phyloP scores from a whole-genome alignment of 2,113 vertebrate species.

The Serinus canaria region DNA sequence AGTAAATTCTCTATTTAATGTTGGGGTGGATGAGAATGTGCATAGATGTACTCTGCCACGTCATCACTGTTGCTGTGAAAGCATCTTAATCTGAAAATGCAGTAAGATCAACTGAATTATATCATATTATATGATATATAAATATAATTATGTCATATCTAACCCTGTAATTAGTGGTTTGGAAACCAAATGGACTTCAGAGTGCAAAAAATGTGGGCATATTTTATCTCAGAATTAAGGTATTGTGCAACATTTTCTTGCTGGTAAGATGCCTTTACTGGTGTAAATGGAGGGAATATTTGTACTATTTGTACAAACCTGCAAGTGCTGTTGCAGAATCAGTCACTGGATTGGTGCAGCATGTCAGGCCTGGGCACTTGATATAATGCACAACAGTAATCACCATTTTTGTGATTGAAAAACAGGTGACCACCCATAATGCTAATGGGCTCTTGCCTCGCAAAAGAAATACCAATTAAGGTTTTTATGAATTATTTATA shows the following conservation, averaged over 20 bases:
- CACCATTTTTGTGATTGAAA: slow-evolving; percentile 35
- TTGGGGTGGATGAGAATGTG: not conserved
- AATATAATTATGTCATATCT: not conserved
- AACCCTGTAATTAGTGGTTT: not conserved
- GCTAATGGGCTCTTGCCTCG: slow-evolving; percentile 27
- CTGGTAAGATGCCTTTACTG: not conserved
- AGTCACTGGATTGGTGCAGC: not conserved
- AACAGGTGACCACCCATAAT: slow-evolving; percentile 50
- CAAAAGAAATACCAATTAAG: slow-evolving; percentile 57
- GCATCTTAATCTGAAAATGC: not conserved
- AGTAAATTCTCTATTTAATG: not conserved
- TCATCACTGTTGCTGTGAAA: not conserved
- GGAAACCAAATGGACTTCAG: not conserved
- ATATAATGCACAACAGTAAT: not conserved
- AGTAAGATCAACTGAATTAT: not conserved
- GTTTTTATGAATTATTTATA: slow-evolving; percentile 63
- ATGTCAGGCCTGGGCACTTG: not conserved
- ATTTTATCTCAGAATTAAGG: not conserved
- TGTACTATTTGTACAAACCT: not conserved
- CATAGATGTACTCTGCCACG: not conserved
- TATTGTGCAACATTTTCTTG: not conserved
- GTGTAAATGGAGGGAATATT: not conserved
- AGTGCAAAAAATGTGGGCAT: not conserved
- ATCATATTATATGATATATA: not conserved
- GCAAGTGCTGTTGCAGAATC: not conserved